A percentile compares a stretch with the other conserved stretches of the same genome.
phyloP scores from a whole-genome alignment of 2,797 vertebrate species.

The Perodicticus potto region DNA sequence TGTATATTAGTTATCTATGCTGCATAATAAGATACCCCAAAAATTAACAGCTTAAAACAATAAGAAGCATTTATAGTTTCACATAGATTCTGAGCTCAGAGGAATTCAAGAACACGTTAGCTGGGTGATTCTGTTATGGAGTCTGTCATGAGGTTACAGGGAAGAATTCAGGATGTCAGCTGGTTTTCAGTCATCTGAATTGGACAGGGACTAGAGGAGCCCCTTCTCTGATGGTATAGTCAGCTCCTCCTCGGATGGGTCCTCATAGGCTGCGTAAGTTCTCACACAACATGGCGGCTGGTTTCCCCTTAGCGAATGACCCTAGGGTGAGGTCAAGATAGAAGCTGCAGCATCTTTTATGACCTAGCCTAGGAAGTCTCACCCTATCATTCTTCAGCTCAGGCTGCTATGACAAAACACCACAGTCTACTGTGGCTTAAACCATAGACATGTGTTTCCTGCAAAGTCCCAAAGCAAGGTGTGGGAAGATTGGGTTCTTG shows the following conservation, averaged over 20 bases:
- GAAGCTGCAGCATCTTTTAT: not conserved
- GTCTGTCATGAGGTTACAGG: not conserved
- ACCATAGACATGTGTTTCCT: not conserved
- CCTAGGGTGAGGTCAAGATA: not conserved
- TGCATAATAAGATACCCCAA: not conserved
- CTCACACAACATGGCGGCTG: accelerated
- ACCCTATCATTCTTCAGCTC: not conserved
- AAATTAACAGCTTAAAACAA: not conserved
- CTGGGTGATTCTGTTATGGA: not conserved
- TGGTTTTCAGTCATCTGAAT: not conserved
- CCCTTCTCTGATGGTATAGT: not conserved
- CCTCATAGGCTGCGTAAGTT: not conserved
- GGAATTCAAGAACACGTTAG: not conserved
- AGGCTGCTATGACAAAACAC: not conserved
- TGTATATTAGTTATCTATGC: not conserved
- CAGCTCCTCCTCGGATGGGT: not conserved
- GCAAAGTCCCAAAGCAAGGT: not conserved
- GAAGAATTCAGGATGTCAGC: not conserved
- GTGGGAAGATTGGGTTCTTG: not conserved
- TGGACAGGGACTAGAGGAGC: not conserved
- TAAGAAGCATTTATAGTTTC: not conserved
- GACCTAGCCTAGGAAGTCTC: not conserved
- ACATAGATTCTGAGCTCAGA: not conserved
- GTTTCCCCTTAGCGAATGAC: not conserved
- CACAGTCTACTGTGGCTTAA: not conserved